Evolutionary conservation across 1,140 invertebrate genomes (phyloP).

Genomic region (Cydia fagiglandana): DNA sequence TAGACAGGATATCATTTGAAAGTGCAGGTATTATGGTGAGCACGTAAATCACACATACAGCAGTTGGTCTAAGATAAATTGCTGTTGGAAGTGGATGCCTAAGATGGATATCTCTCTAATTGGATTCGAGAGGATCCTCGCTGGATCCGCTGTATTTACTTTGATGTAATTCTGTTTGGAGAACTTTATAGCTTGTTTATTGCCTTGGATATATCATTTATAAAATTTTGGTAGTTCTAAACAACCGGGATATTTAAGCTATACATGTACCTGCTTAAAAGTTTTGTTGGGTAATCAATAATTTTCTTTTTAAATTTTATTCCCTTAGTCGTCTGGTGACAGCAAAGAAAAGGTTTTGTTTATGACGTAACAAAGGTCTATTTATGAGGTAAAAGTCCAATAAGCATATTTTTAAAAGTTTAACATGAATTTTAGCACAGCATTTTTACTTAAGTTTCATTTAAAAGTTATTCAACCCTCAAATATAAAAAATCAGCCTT

Average conservation of each 20-base stretch:
- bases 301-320: no score
- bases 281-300: no score
- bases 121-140: slow-evolving; percentile 20
- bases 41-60: slow-evolving; percentile 27
- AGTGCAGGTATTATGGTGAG: slow-evolving; percentile 17
- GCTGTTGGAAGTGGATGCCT: slow-evolving; percentile 30
- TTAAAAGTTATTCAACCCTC: not conserved
- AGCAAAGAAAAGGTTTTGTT: no score
- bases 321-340: no score
- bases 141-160: slow-evolving; percentile 17
- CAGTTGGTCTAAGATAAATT: slow-evolving; percentile 28
- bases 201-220: not conserved
- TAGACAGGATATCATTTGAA: slow-evolving; percentile 9
- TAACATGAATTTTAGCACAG: no score
- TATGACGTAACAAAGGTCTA: no score
- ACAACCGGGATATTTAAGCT: no score
- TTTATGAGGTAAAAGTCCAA: no score
- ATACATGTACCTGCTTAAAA: no score
- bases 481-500: not conserved
- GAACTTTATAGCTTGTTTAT: slow-evolving; percentile 19
- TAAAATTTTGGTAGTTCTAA: not conserved
- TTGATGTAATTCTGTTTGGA: slow-evolving; percentile 20
- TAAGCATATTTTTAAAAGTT: no score
- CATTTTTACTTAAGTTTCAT: no score
- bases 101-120: slow-evolving; percentile 32